These are phyloP conservation scores for Ctenoplectra terminalis DNA, from an alignment of 1,140 invertebrate genomes.

Conservation along the genomic window DNA sequence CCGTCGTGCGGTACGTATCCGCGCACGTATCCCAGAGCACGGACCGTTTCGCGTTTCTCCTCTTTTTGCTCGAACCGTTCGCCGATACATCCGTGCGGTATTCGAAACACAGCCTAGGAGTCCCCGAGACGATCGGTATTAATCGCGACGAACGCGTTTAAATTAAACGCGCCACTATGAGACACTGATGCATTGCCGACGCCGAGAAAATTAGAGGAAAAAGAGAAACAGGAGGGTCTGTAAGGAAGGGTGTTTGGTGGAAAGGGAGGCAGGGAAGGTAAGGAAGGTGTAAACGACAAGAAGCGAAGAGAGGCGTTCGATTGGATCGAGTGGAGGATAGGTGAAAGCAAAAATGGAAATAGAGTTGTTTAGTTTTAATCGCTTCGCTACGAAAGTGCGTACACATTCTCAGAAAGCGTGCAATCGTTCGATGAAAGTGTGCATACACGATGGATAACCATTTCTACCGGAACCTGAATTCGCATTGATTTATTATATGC, in stretches of 20 bases:
- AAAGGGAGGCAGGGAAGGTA: too few species aligned
- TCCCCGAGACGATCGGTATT: conserved; percentile 19
- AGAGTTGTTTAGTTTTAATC: conserved; percentile 12
- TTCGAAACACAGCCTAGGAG: conserved; percentile 21
- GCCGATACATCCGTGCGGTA: conserved; percentile 24
- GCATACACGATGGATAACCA: too few species aligned
- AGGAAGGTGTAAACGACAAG: background rate
- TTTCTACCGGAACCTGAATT: too few species aligned
- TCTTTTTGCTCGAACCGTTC: conserved; percentile 25
- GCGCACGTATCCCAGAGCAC: conserved; percentile 29
- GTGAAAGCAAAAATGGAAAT: background rate
- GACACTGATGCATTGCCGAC: conserved; percentile 17
- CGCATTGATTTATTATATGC: too few species aligned
- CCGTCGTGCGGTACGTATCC: conserved; percentile 31
- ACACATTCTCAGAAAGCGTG: too few species aligned
- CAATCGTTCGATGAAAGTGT: too few species aligned
- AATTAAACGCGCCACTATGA: conserved; percentile 22
- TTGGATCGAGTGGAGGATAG: background rate
- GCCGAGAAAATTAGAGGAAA: conserved; percentile 10
- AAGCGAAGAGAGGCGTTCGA: too few species aligned
- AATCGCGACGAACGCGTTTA: conserved; percentile 44
- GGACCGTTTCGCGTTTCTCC: conserved; percentile 3
- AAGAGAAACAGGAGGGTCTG: background rate
- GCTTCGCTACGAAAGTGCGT: too few species aligned
- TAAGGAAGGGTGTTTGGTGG: too few species aligned